Conservation (phyloP, 2,113 vertebrate genomes). For the Scomber scombrus region DNA sequence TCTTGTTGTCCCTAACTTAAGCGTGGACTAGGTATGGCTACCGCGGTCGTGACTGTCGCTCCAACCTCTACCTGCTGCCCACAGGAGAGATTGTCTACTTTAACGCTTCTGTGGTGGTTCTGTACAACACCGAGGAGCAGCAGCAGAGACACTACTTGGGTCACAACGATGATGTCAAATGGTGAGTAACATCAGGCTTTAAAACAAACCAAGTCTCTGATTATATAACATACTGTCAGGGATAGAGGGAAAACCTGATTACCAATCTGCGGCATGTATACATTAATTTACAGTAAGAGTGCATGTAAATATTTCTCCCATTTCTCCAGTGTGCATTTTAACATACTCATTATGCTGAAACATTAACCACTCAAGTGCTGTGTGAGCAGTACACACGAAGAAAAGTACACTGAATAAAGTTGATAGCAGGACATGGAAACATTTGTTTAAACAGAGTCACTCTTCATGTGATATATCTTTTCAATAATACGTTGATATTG, state of each 20-base stretch:
- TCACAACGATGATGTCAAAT: conserved; percentile 94
- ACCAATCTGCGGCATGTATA: not conserved
- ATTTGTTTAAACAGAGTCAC: not conserved
- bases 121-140: conserved; percentile 92
- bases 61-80: conserved; percentile 92
- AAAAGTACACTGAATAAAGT: no score
- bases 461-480: not conserved
- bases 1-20: conserved; percentile 61
- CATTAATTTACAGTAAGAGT: not conserved
- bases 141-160: conserved; percentile 94
- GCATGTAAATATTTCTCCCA: not conserved
- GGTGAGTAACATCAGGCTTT: conserved; percentile 79
- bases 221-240: not conserved
- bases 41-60: conserved; percentile 91
- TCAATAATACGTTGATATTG: not conserved
- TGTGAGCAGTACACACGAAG: not conserved
- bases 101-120: conserved; percentile 91
- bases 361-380: not conserved
- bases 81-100: conserved; percentile 95
- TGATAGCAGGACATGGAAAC: not conserved
- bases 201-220: not conserved
- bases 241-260: no score
- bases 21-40: conserved; percentile 89
- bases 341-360: no score
- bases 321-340: not conserved